These are phyloP conservation scores for Callipepla squamata DNA, from an alignment of 2,113 vertebrate genomes.

Conservation along the genomic window DNA sequence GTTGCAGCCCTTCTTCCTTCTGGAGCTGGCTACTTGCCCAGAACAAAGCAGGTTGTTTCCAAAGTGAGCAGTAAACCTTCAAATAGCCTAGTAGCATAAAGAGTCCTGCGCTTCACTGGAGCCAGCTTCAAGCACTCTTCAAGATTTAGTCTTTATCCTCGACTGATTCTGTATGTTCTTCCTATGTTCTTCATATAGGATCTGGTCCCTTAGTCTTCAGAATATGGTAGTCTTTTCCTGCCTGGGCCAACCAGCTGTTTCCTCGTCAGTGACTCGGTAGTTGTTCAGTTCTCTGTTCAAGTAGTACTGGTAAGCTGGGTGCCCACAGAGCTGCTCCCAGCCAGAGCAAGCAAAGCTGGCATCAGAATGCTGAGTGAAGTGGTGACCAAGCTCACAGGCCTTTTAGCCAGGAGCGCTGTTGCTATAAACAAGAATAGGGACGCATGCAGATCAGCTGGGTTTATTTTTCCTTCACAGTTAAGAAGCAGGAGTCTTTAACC, in stretches of 20 bases:
- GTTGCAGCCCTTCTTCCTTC: not conserved
- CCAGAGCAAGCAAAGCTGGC: not conserved
- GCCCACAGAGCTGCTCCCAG: not conserved
- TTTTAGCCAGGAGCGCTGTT: not conserved
- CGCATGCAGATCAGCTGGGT: not conserved
- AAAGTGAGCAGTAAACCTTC: conserved; percentile 28
- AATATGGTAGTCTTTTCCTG: accelerated
- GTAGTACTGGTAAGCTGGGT: not conserved
- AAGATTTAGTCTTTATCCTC: not conserved
- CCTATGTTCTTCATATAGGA: not conserved
- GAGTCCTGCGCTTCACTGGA: not conserved
- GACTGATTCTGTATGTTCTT: not conserved
- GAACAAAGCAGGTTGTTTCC: conserved; percentile 43
- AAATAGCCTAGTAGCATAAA: not conserved
- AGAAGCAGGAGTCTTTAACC: not conserved
- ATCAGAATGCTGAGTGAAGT: not conserved
- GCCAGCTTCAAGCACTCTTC: not conserved
- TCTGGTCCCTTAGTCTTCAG: not conserved
- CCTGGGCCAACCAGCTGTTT: not conserved
- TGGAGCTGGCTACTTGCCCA: conserved; percentile 40
- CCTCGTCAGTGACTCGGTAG: not conserved
- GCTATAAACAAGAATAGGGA: not conserved
- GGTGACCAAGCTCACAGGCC: not conserved
- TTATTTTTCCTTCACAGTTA: not conserved
- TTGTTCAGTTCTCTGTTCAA: accelerated